Evolutionary conservation across 2,797 vertebrate genomes (phyloP).

Genomic region (Alosa sapidissima): DNA sequence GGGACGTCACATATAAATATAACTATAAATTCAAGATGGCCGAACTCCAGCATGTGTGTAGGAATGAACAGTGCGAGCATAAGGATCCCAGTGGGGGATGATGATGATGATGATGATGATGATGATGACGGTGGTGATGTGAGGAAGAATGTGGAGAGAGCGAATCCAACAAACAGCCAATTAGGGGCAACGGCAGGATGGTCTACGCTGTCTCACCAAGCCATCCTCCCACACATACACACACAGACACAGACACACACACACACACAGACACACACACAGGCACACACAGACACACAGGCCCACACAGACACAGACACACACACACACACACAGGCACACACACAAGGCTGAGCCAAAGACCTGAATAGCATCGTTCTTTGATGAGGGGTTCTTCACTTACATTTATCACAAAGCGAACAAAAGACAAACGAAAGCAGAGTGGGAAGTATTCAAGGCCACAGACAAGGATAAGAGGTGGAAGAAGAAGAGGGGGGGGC

Average conservation of each 20-base stretch:
- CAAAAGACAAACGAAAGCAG: not conserved
- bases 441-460: not conserved
- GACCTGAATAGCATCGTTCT: constrained; percentile 16
- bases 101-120: not conserved
- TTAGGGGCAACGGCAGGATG: not conserved
- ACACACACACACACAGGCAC: constrained; percentile 6
- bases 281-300: no score
- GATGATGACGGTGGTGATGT: not conserved
- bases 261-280: not conserved
- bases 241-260: not conserved
- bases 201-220: not conserved
- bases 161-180: not conserved
- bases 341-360: constrained; percentile 30
- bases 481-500: not conserved
- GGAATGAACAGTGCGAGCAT: not conserved
- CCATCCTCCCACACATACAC: not conserved
- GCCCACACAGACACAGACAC: not conserved
- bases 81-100: not conserved
- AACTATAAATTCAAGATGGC: not conserved
- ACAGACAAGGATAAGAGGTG: not conserved
- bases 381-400: not conserved
- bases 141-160: not conserved
- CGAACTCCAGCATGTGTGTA: not conserved
- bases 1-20: not conserved
- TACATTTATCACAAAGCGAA: not conserved